Conservation (phyloP, 2,113 vertebrate species). For the Cavia aperea region DNA sequence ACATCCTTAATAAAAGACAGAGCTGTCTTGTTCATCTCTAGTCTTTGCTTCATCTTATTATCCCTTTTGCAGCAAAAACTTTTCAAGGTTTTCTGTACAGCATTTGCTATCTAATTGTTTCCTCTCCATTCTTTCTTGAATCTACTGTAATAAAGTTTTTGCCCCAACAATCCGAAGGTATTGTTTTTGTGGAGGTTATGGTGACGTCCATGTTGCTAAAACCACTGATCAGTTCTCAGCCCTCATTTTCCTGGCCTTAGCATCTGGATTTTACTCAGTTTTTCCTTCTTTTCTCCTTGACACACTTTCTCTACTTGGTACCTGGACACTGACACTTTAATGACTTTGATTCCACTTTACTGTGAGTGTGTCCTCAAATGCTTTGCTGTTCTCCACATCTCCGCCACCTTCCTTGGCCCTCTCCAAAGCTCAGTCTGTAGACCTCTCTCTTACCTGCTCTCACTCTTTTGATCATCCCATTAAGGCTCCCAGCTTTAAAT, state of each 20-base stretch:
- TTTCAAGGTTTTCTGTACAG: neutral
- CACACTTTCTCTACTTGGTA: neutral
- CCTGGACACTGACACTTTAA: neutral
- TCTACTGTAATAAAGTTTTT: neutral
- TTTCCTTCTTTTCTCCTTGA: neutral
- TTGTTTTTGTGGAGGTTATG: neutral
- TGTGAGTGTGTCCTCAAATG: neutral
- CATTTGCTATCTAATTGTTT: neutral
- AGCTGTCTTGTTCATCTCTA: neutral
- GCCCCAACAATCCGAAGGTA: neutral
- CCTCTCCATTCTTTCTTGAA: neutral
- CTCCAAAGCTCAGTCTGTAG: neutral
- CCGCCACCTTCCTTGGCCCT: neutral
- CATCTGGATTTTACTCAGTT: neutral
- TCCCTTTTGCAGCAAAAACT: neutral
- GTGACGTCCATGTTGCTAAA: neutral
- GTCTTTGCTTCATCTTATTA: neutral
- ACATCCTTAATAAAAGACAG: neutral
- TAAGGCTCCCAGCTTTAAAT: neutral
- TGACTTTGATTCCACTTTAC: neutral
- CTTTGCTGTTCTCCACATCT: neutral
- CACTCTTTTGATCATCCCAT: neutral
- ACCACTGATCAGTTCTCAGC: neutral
- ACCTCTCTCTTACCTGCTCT: neutral
- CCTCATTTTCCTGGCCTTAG: neutral